phyloP scores from a whole-genome alignment of 2,797 vertebrate genomes.

The Lepilemur septentrionalis region DNA sequence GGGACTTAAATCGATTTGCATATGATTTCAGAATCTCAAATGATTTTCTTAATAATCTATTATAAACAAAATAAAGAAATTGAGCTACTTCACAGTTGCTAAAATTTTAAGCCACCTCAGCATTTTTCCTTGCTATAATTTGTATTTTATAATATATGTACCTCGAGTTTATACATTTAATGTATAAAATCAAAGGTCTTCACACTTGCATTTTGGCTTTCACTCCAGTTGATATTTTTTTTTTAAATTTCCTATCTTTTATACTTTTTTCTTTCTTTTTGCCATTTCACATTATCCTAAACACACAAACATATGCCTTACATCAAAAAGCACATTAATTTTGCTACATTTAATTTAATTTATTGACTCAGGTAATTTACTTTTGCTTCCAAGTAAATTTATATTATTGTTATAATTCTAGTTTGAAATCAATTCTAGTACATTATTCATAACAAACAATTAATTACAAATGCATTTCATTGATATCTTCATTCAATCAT shows the following conservation, averaged over 20 bases:
- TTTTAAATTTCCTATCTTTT: not conserved
- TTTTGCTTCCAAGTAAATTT: not conserved
- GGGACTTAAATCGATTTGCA: not conserved
- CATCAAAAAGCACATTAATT: not conserved
- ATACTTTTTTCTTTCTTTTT: not conserved
- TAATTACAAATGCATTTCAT: not conserved
- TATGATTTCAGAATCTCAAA: not conserved
- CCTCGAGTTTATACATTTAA: not conserved
- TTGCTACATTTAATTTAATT: not conserved
- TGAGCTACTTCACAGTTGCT: not conserved
- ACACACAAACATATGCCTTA: not conserved
- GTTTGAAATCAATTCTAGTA: slow-evolving; percentile 12
- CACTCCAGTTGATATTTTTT: not conserved
- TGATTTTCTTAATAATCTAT: not conserved
- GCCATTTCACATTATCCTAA: not conserved
- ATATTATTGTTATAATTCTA: not conserved
- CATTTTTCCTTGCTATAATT: not conserved
- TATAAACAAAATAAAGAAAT: not conserved
- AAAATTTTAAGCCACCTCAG: not conserved
- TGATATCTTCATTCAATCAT: not conserved
- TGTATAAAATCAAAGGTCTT: not conserved
- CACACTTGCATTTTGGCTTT: not conserved
- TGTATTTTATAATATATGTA: not conserved
- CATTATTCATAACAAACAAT: not conserved
- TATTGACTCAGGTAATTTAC: not conserved